Conservation (phyloP, 2,888 invertebrate genomes). For the Drosophila buzzatii region DNA sequence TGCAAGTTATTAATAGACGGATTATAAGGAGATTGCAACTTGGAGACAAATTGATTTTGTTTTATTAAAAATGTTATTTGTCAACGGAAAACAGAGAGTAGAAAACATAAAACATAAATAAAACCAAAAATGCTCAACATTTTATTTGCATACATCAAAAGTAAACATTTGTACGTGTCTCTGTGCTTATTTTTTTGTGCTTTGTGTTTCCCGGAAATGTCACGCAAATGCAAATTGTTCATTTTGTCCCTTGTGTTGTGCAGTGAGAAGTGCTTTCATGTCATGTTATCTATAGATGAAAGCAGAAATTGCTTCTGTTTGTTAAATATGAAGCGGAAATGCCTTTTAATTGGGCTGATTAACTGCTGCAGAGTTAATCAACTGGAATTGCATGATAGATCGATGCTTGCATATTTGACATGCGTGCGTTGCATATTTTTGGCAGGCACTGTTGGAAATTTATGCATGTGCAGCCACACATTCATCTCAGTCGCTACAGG, state of each 20-base stretch:
- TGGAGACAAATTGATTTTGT: conserved; percentile 13
- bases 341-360: conserved; percentile 20
- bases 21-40: not conserved
- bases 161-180: not conserved
- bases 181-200: not conserved
- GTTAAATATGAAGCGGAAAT: not conserved
- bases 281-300: conserved; percentile 5
- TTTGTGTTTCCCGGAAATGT: conserved; percentile 1
- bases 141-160: conserved; percentile 11
- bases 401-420: not conserved
- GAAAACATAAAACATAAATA: not conserved
- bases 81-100: not conserved
- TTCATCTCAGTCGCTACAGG: not conserved
- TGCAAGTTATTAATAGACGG: not conserved
- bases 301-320: not conserved
- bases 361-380: conserved; percentile 5
- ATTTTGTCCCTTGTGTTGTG: not conserved
- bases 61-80: not conserved
- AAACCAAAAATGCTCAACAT: not conserved
- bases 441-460: conserved; percentile 30
- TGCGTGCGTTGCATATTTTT: conserved; percentile 22
- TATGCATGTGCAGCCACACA: not conserved
- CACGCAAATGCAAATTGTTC: not conserved
- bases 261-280: not conserved
- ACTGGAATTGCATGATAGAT: conserved; percentile 1